Evolutionary conservation across 2,113 vertebrate species (phyloP).

Genomic region (Lanius ludovicianus): DNA sequence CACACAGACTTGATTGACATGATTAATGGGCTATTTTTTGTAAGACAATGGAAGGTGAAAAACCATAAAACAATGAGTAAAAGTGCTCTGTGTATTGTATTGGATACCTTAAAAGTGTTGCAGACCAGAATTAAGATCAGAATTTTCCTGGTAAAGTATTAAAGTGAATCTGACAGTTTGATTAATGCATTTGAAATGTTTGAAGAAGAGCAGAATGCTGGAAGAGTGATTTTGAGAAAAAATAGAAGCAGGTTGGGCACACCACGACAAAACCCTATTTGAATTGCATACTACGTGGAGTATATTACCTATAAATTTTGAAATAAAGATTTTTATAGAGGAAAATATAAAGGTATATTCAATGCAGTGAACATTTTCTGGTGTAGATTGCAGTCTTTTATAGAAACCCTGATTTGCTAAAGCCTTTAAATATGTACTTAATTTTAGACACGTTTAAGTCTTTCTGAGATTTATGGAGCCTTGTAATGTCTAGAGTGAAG

Average conservation of each 20-base stretch:
- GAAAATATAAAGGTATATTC: not conserved
- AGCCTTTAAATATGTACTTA: not conserved
- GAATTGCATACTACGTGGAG: not conserved
- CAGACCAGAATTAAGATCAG: not conserved
- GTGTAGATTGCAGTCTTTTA: not conserved
- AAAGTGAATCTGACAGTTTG: not conserved
- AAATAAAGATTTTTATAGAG: not conserved
- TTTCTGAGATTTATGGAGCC: not conserved
- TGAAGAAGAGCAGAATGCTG: not conserved
- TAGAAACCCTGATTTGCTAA: not conserved
- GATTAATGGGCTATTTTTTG: not conserved
- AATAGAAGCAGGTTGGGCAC: not conserved
- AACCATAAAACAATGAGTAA: not conserved
- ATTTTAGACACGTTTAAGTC: not conserved
- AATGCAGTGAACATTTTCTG: not conserved
- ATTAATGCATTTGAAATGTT: not conserved
- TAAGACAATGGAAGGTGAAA: not conserved
- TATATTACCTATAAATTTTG: not conserved
- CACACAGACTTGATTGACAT: not conserved
- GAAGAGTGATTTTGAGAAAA: not conserved
- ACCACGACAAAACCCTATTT: not conserved
- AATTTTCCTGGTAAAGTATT: not conserved
- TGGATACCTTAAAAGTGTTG: not conserved
- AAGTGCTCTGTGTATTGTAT: not conserved
- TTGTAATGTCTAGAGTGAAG: not conserved